A percentile compares a stretch with the other conserved stretches of the same genome.
Conservation (phyloP, 2,888 invertebrate genomes). For the Rutpela maculata region DNA sequence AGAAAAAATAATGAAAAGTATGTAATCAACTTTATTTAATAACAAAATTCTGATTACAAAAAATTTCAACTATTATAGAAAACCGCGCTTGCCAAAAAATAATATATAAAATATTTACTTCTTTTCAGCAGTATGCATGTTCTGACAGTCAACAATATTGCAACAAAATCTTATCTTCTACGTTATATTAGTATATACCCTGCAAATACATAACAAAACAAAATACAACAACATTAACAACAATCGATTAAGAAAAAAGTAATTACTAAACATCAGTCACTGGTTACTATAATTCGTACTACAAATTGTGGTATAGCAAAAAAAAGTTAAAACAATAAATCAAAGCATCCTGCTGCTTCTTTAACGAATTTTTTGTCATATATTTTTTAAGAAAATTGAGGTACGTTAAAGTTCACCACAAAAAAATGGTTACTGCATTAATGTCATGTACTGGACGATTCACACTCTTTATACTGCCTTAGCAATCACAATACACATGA, state of each 20-base stretch:
- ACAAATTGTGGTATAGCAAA: neutral
- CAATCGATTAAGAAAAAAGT: neutral
- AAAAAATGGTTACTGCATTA: too few relatives aligned
- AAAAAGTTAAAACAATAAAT: constrained; percentile 2
- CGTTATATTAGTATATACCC: constrained; percentile 30
- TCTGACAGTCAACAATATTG: constrained; percentile 48
- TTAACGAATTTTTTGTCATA: too few relatives aligned
- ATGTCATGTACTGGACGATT: too few relatives aligned
- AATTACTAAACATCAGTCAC: constrained; percentile 15
- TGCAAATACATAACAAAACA: constrained; percentile 31
- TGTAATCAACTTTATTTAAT: constrained; percentile 64
- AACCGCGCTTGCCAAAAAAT: constrained; percentile 63
- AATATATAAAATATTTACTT: constrained; percentile 59
- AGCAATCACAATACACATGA: too few relatives aligned
- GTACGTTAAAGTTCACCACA: too few relatives aligned
- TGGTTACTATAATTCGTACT: neutral
- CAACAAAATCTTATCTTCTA: constrained; percentile 32
- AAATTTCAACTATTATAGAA: constrained; percentile 62
- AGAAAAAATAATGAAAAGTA: constrained; percentile 20
- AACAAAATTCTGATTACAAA: constrained; percentile 69
- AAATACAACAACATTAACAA: constrained; percentile 5
- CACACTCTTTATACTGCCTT: too few relatives aligned
- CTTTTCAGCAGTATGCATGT: constrained; percentile 60
- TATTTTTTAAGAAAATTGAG: too few relatives aligned
- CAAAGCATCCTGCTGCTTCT: neutral